Conservation (phyloP, 1,140 invertebrate species). For the Bilobella aurantiaca region DNA sequence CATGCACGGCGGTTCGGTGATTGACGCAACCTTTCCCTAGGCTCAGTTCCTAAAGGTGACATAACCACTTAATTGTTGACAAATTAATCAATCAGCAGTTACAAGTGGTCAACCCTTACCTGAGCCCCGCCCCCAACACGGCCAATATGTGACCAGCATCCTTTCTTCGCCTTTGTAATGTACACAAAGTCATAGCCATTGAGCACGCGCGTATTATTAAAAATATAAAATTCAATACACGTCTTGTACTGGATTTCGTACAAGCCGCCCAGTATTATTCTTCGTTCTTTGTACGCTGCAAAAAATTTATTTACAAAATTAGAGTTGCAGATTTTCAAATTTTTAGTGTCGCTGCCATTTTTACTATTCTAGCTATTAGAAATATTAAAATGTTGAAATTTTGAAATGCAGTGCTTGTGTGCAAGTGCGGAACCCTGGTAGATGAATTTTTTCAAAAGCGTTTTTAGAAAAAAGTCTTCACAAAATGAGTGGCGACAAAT, state of each 20-base stretch:
- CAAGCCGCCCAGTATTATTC: slow-evolving; percentile 42
- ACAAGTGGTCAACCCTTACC: slow-evolving; percentile 31
- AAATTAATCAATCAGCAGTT: neutral
- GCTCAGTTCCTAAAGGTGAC: slow-evolving; percentile 47
- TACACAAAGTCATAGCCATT: slow-evolving; percentile 51
- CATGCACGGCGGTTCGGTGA: slow-evolving; percentile 52
- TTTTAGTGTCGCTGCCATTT: no score
- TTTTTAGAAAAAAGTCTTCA: neutral
- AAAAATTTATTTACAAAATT: slow-evolving; percentile 2
- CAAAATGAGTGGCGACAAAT: neutral
- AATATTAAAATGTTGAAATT: neutral
- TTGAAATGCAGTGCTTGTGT: neutral
- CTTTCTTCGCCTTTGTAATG: slow-evolving; percentile 54
- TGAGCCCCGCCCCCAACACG: slow-evolving; percentile 47
- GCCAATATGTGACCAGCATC: slow-evolving; percentile 68
- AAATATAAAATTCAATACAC: slow-evolving; percentile 50
- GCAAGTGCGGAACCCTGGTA: neutral
- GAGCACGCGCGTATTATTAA: slow-evolving; percentile 42
- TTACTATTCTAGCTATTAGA: no score
- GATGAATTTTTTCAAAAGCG: neutral
- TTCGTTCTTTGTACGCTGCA: slow-evolving; percentile 39
- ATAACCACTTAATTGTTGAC: slow-evolving; percentile 35
- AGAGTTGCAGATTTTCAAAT: neutral
- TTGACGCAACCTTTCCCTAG: slow-evolving; percentile 47
- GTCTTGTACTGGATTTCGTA: slow-evolving; percentile 48